Conservation (phyloP, 2,888 invertebrate species). For the Steinernema scapterisci region DNA sequence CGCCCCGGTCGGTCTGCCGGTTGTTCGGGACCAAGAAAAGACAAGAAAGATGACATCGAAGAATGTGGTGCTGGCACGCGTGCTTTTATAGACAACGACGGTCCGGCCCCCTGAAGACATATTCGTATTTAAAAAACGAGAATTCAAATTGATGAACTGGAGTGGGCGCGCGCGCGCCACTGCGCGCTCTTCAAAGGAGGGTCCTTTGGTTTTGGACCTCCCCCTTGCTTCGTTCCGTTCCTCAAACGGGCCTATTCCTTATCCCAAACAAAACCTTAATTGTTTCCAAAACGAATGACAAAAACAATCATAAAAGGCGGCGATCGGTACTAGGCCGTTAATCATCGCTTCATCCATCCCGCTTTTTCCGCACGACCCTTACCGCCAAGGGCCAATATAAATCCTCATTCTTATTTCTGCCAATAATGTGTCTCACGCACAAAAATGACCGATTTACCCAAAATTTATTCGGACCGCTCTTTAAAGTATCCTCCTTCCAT, state of each 20-base stretch:
- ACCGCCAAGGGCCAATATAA: too few species aligned
- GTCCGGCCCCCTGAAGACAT: slow-evolving; percentile 28
- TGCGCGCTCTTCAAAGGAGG: background rate
- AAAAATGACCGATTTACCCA: background rate
- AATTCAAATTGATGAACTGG: slow-evolving; percentile 31
- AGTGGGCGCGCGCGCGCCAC: background rate
- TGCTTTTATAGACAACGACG: slow-evolving; percentile 4
- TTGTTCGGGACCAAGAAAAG: too few species aligned
- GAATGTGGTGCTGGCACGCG: background rate
- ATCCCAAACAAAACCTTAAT: slow-evolving; percentile 1
- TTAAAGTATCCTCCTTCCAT: background rate
- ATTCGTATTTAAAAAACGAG: slow-evolving; percentile 5
- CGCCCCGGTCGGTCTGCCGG: too few species aligned
- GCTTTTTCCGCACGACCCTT: background rate
- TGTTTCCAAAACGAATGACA: slow-evolving; percentile 22
- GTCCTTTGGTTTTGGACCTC: background rate
- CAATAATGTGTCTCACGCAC: background rate
- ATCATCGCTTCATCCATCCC: background rate
- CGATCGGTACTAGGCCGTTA: background rate
- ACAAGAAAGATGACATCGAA: background rate
- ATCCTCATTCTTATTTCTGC: background rate
- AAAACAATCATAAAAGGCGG: slow-evolving; percentile 21
- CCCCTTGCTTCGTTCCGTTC: background rate
- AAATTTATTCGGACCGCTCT: slow-evolving; percentile 15
- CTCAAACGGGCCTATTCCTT: background rate